These are phyloP conservation scores for Pseudotriccus pelzelni DNA, from an alignment of 2,797 vertebrate species.

Conservation along the genomic window DNA sequence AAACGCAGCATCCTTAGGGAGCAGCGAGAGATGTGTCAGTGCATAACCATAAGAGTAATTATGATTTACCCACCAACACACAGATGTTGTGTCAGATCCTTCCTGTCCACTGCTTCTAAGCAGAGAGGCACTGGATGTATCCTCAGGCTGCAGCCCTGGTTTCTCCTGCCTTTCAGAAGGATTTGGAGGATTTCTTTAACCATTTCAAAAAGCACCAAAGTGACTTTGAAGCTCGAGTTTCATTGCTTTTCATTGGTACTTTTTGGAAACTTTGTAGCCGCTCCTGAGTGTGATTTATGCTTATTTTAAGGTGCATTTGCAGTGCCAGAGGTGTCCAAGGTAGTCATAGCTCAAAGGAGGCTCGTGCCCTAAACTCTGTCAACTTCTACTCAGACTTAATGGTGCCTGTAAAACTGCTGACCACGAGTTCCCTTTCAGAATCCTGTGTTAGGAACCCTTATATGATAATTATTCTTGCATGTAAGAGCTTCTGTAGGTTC, in stretches of 20 bases:
- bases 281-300: background rate
- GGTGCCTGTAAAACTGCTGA: conserved; percentile 18
- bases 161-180: background rate
- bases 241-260: background rate
- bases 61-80: background rate
- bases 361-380: background rate
- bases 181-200: background rate
- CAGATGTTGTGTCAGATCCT: background rate
- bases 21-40: background rate
- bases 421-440: background rate
- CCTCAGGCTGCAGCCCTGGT: background rate
- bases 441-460: background rate
- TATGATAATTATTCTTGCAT: background rate
- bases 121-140: background rate
- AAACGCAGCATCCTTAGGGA: background rate
- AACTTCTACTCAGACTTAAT: background rate
- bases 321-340: background rate
- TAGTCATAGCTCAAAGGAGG: background rate
- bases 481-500: background rate
- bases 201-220: background rate
- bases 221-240: background rate
- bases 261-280: background rate
- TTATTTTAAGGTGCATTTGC: background rate
- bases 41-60: background rate
- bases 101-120: background rate